A percentile compares a stretch with the other conserved stretches of the same genome.
These are phyloP conservation scores for Bathynomus jamesi DNA, from an alignment of 1,140 invertebrate genomes.

Conservation along the genomic window DNA sequence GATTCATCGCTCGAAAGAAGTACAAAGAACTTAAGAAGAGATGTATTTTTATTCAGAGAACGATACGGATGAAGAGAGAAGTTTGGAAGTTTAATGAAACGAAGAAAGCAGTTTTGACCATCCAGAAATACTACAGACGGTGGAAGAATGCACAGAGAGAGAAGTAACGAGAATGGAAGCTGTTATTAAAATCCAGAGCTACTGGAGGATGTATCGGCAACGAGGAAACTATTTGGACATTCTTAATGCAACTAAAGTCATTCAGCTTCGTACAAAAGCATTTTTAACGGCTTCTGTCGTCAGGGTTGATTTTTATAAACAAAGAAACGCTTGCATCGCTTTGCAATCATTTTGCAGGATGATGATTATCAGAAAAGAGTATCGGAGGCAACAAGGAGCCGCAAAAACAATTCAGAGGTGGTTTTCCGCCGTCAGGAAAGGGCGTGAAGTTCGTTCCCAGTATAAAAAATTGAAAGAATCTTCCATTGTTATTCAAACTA, in stretches of 20 bases:
- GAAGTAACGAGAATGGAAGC: too few relatives aligned
- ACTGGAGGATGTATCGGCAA: background rate
- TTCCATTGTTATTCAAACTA: conserved; percentile 15
- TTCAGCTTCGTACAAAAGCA: background rate
- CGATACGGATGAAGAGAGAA: conserved; percentile 11
- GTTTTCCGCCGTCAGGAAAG: conserved; percentile 3
- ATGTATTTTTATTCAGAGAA: conserved; percentile 12
- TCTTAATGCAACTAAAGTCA: background rate
- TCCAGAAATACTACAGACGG: conserved; percentile 20
- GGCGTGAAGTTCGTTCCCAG: background rate
- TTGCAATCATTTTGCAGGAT: conserved; percentile 16
- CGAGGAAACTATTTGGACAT: background rate
- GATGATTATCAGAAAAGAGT: background rate
- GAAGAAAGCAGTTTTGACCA: conserved; percentile 13
- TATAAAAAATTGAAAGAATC: conserved; percentile 1
- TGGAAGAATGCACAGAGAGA: background rate
- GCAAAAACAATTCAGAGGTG: conserved; percentile 6
- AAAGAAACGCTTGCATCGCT: background rate
- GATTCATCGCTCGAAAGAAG: conserved; percentile 8
- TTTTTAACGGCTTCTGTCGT: background rate
- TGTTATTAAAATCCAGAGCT: conserved; percentile 1
- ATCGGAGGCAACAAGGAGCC: conserved; percentile 9
- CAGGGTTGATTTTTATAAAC: background rate
- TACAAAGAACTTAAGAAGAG: conserved; percentile 3
- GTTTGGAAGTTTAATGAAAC: conserved; percentile 9